phyloP scores from a whole-genome alignment of 2,113 vertebrate genomes.

The Odontesthes bonariensis region DNA sequence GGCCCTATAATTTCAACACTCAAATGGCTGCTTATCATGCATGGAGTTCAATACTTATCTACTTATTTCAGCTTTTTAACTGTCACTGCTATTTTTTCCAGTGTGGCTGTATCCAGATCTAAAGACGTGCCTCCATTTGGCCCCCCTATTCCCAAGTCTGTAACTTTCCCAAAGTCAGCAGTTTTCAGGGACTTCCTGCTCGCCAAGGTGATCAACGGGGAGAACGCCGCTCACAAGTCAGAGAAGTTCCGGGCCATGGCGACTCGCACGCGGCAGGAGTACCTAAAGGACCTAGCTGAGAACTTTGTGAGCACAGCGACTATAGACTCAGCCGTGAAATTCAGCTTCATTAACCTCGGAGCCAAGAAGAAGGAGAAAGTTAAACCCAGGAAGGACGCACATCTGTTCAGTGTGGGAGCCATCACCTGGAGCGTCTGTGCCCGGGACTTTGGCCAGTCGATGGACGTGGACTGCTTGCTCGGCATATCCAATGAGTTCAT shows the following conservation, averaged over 20 bases:
- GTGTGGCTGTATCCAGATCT: slow-evolving; percentile 96
- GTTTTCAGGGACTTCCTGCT: slow-evolving; percentile 99
- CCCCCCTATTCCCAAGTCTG: slow-evolving; percentile 96
- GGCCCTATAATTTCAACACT: slow-evolving; percentile 36
- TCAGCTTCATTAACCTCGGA: slow-evolving; percentile 97
- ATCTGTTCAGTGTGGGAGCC: slow-evolving; percentile 91
- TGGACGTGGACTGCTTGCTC: slow-evolving; percentile 92
- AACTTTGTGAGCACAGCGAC: slow-evolving; percentile 95
- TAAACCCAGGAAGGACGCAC: slow-evolving; percentile 91
- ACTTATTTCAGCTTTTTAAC: slow-evolving; percentile 8
- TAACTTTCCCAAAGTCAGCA: slow-evolving; percentile 97
- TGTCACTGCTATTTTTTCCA: slow-evolving; percentile 51
- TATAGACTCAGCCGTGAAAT: slow-evolving; percentile 92
- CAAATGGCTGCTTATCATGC: slow-evolving; percentile 42
- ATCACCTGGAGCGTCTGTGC: slow-evolving; percentile 93
- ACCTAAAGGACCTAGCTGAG: slow-evolving; percentile 96
- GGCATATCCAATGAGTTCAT: slow-evolving; percentile 97
- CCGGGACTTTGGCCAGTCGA: slow-evolving; percentile 91
- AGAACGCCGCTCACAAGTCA: slow-evolving; percentile 96
- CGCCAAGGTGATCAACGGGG: slow-evolving; percentile 98
- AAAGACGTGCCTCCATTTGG: slow-evolving; percentile 97
- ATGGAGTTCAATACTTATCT: slow-evolving; percentile 20
- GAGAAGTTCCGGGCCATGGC: slow-evolving; percentile 98
- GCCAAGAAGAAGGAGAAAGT: slow-evolving; percentile 96
- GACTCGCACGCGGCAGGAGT: slow-evolving; percentile 95